Base-by-base conservation (phyloP, 2,888 invertebrate genomes). In the Rhagonycha fulva region DNA sequence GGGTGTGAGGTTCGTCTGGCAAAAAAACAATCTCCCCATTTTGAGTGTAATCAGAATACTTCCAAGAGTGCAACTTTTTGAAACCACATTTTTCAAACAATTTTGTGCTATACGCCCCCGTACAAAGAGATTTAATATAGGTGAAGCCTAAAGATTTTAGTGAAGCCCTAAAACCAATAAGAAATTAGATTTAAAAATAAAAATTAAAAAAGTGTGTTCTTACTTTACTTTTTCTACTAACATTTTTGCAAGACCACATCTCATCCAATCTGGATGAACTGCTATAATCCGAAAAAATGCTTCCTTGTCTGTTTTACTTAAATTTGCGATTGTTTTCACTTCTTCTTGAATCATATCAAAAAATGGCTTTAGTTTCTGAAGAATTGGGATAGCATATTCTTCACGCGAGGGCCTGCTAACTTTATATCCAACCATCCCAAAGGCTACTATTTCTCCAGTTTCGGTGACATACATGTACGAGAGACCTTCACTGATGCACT, bases 51-150 rank as follows among this genome's bases (percentile, higher is more conserved):
- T 95, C 93, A 0, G 87, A 87, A 84, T 94, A 95, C 4, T 90
- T 89, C 12, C 93, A 87, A 32, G 89, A 88, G 85, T 92, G 94
- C 70, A 93, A 90, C 83, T 91, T 91, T 61, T 92, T 90, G 87
- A 94, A 95, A 62, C 94, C 94, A 24, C 92, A 87, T 81, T 92
- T 91, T 79, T 92, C 91, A 70, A 94, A 92, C 0, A 94, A 92
- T 84, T 91, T 91, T 0, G 94, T 94, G 1, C 95, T 94, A 86
- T 91, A 95, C 75, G 92, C 91, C 82, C 95, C 95, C 5, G 94
- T 92, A 76, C 95, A 95, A 81, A 95, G 92, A 62, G 92, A 91
- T 23, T 94, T 90, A 74, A 94, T 89, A 9, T 95, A 87, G 72
- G 89, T 88, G 77, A 91, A 90, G 23, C 89, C 89, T 68, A 87